Percentiles rank a stretch among this genome's conserved stretches.
These are phyloP conservation scores for Pentamera pediparva DNA, from an alignment of 53 echinoderm and acorn worm species.

Conservation along the genomic window DNA sequence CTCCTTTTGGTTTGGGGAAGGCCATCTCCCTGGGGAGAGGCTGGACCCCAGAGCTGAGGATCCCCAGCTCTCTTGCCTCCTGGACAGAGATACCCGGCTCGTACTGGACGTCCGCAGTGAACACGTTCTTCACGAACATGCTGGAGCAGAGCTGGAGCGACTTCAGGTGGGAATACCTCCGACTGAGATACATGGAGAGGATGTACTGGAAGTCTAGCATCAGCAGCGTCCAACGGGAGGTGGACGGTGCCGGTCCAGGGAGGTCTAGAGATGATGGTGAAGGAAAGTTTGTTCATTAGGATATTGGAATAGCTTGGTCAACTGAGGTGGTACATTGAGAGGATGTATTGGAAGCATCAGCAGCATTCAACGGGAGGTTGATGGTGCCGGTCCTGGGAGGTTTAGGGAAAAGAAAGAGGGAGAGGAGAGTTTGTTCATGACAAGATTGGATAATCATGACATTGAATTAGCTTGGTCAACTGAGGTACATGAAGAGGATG, in stretches of 20 bases:
- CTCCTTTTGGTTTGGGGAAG: slow-evolving; percentile 76
- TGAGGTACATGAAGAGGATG: slow-evolving; percentile 97
- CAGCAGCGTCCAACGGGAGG: slow-evolving; percentile 75
- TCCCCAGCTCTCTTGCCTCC: slow-evolving; percentile 75
- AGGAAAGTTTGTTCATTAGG: no score
- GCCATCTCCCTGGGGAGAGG: slow-evolving; percentile 93
- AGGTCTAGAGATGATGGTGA: slow-evolving; percentile 58
- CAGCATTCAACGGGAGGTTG: slow-evolving; percentile 65
- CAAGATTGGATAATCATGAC: no score
- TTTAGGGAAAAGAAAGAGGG: no score
- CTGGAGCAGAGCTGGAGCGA: slow-evolving; percentile 83
- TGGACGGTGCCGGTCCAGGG: slow-evolving; percentile 85
- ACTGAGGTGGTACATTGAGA: slow-evolving; percentile 99
- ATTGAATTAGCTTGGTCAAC: no score
- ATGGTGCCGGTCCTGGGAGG: slow-evolving; percentile 84
- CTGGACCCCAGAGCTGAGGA: slow-evolving; percentile 74
- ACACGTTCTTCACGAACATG: slow-evolving; percentile 83
- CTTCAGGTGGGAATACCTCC: slow-evolving; percentile 84
- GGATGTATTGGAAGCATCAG: slow-evolving; percentile 85
- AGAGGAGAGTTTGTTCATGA: no score
- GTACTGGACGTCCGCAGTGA: slow-evolving; percentile 93
- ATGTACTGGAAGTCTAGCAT: slow-evolving; percentile 92
- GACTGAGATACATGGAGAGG: slow-evolving; percentile 95
- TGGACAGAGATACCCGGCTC: slow-evolving; percentile 77
- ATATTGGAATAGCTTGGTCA: no score